Evolutionary conservation across 2,888 invertebrate species (phyloP), one percentile per base, ranked within the genome.

Genomic region (Diadegma fenestrale): DNA sequence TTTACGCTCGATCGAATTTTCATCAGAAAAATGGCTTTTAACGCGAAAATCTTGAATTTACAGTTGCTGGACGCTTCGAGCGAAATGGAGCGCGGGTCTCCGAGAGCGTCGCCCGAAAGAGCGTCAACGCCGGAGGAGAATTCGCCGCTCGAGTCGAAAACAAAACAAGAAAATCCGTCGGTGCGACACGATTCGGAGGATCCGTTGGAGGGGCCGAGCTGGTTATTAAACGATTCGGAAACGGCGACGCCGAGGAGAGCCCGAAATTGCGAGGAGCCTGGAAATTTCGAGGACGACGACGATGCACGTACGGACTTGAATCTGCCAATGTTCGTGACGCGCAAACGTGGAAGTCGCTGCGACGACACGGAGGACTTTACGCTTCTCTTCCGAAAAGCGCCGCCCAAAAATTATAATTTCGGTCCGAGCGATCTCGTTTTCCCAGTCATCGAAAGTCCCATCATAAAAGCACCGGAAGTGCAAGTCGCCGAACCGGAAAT

Each of bases 131-230:
- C 37, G 3, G 22, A 19, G 26, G 54, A 6, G 1, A 22, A 64
- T 14, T 51, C 64, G 19, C 0, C 64, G 51, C 8, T 37, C 1
- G 72, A 19, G 8, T 48, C n/a, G 2, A 64, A 64, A 51, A 17
- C 14, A 6, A 48, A 33, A 17, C 37, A 22, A 14, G 30, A 76
- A 19, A 3, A 43, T 5, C 26, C 63, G 12, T 43, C 63, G 33
- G 30, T 2, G 0, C n/a, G 5, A 10, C 37, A 19, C 8, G 84
- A 63, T 1, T 22, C 58, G 41, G 90, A 92, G 0, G 94, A 94
- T 90, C 93, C 93, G 0, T 64, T 93, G 22, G 94, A 94, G 86
- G 94, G 94, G 3, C 91, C 94, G 3, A 94, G 94, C 71, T 94
- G 94, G 94, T 82, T 91, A 43, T 88, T 90, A 17, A 86, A 89